Percentiles rank a stretch among this genome's conserved stretches.
These are phyloP conservation scores for Drosophila willistoni DNA, from an alignment of 1,140 invertebrate species.

Conservation along the genomic window DNA sequence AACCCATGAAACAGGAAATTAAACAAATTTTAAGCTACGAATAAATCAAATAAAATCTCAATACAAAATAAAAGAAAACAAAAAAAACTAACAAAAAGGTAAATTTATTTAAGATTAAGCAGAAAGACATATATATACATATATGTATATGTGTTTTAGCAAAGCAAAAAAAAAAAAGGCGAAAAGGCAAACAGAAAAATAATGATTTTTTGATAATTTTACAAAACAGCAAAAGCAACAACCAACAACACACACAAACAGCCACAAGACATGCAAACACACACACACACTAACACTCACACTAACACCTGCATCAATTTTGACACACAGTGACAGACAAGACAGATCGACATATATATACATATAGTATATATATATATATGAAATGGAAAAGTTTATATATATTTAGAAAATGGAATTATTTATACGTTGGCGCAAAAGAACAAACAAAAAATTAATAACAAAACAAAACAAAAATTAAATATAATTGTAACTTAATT, in stretches of 20 bases:
- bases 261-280: slow-evolving; percentile 30
- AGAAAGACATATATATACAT: slow-evolving; percentile 49
- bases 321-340: slow-evolving; percentile 33
- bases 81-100: slow-evolving; percentile 38
- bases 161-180: slow-evolving; percentile 57
- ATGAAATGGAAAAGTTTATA: slow-evolving; percentile 79
- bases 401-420: slow-evolving; percentile 79
- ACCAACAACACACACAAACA: slow-evolving; percentile 4
- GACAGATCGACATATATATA: slow-evolving; percentile 38
- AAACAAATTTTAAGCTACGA: slow-evolving; percentile 80
- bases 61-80: slow-evolving; percentile 39
- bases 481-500: slow-evolving; percentile 72
- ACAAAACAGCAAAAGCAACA: slow-evolving; percentile 50
- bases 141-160: slow-evolving; percentile 49
- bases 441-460: slow-evolving; percentile 50
- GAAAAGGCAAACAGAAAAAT: slow-evolving; percentile 51
- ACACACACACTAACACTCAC: slow-evolving; percentile 15
- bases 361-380: slow-evolving; percentile 45
- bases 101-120: slow-evolving; percentile 58
- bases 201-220: slow-evolving; percentile 82
- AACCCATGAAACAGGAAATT: slow-evolving; percentile 77
- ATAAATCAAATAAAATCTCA: slow-evolving; percentile 69
- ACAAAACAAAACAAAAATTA: slow-evolving; percentile 40
- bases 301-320: slow-evolving; percentile 24
- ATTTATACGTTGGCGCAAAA: slow-evolving; percentile 77